A percentile compares a stretch with the other conserved stretches of the same genome.
These are phyloP conservation scores for Thymelicus lineola DNA, from an alignment of 2,888 invertebrate species.

Conservation along the genomic window DNA sequence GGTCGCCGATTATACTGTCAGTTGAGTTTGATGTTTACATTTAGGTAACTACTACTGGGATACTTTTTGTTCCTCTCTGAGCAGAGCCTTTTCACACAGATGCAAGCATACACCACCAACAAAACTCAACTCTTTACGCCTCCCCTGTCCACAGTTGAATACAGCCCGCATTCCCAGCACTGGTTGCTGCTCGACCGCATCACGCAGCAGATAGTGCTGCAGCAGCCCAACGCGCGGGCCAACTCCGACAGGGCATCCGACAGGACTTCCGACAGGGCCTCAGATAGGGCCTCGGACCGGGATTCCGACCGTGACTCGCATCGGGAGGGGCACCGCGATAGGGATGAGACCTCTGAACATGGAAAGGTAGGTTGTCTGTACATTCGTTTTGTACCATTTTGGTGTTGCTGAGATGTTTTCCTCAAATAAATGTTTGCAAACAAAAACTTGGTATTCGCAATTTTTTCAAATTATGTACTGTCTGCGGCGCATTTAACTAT, in stretches of 20 bases:
- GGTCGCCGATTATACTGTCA: too few species aligned
- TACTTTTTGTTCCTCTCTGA: too few species aligned
- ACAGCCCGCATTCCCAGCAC: slow-evolving; percentile 94
- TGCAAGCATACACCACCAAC: too few species aligned
- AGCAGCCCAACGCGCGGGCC: slow-evolving; percentile 81
- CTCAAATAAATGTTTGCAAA: too few species aligned
- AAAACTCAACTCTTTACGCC: background rate
- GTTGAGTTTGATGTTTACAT: too few species aligned
- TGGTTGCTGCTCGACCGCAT: slow-evolving; percentile 98
- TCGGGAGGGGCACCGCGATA: slow-evolving; percentile 11
- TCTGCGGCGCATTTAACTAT: too few species aligned
- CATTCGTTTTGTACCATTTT: too few species aligned
- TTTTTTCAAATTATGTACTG: too few species aligned
- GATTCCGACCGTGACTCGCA: slow-evolving; percentile 3
- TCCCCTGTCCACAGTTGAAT: slow-evolving; percentile 86
- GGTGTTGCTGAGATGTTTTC: too few species aligned
- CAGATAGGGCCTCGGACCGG: slow-evolving; percentile 44
- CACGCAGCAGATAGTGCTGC: slow-evolving; percentile 96
- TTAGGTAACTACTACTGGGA: too few species aligned
- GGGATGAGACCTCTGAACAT: slow-evolving; percentile 38
- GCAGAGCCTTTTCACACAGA: too few species aligned
- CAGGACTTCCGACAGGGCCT: slow-evolving; percentile 58
- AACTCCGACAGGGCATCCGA: slow-evolving; percentile 74
- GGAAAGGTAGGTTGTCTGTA: slow-evolving; percentile 58
- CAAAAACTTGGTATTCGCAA: too few species aligned